Base-by-base conservation (phyloP, 2,113 vertebrate species). In the Zapornia atra region DNA sequence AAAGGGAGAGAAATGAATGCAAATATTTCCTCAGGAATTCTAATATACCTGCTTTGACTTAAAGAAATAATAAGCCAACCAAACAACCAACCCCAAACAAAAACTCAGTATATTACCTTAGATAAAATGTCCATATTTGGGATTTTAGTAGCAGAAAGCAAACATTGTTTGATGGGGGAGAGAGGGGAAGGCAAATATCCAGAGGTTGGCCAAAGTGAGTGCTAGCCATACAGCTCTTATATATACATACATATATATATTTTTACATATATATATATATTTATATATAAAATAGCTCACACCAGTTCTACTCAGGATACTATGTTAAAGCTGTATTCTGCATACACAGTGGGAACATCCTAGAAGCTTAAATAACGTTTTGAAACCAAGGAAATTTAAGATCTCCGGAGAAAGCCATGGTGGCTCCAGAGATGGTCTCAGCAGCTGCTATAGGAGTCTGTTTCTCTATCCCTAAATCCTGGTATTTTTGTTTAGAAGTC, bases 31-130 rank as follows among this genome's bases (percentile, higher is more conserved):
- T 76, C 53, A 34, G 10, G 36, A 88, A 81, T 77, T 80, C 33
- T 40, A 76, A 80, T 13, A 64, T 40, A 82, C 3, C 3, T 6
- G 0, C 1, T 2, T 31, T 13, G 12, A 19, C 1, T 20, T 22
- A 48, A 48, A 48, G 22, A 48, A 22, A 20, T 10, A 46, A 46
- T 46, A 18, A 46, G 5, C 48, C 48, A 48, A 48, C 21, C 48
- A 48, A 48, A 18, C 46, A 42, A 44, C 3, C 44, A 46, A 46
- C 17, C 17, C 44, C 44, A 46, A 46, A 18, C 18, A 46, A 46
- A 46, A 46, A 7, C 44, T 17, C 44, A 46, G 44, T 46, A 48
- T 48, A 48, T 48, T 9, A 81, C 15, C 21, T 80, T 57, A 34
- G 5, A 11, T 33, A 85, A 59, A 80, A 22, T 6, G 12, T n/a